A percentile compares a stretch with the other conserved stretches of the same genome.
Conservation (phyloP, 2,888 invertebrate species). For the Oscheius myriophilus region DNA sequence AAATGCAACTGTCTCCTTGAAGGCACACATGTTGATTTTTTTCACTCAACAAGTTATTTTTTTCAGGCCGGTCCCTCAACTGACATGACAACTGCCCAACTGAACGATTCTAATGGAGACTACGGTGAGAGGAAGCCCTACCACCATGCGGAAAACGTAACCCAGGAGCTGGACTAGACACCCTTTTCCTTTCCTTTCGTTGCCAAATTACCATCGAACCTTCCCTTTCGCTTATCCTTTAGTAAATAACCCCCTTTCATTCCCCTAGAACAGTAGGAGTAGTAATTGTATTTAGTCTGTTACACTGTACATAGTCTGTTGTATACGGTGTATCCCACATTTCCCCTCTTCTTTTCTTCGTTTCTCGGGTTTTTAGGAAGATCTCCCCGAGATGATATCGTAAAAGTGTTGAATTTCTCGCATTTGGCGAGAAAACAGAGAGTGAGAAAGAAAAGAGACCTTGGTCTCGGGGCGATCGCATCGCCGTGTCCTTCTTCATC, state of each 20-base stretch:
- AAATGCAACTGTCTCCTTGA: no score
- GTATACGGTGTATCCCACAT: slow-evolving; percentile 20
- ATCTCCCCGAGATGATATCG: neutral
- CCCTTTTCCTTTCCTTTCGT: neutral
- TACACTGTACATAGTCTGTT: neutral
- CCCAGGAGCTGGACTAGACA: slow-evolving; percentile 48
- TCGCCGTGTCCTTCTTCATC: neutral
- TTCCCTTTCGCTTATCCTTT: no score
- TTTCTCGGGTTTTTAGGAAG: slow-evolving; percentile 12
- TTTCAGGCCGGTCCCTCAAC: slow-evolving; percentile 36
- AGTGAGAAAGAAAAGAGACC: slow-evolving; percentile 19
- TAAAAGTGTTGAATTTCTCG: no score
- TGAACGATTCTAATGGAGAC: slow-evolving; percentile 94
- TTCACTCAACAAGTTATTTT: neutral
- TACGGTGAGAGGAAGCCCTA: slow-evolving; percentile 90
- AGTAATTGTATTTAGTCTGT: no score
- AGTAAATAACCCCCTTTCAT: no score
- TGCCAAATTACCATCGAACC: neutral
- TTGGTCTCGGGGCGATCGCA: slow-evolving; percentile 18
- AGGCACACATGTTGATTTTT: no score
- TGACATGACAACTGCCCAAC: slow-evolving; percentile 79
- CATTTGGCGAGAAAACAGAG: no score
- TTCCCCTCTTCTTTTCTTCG: slow-evolving; percentile 5
- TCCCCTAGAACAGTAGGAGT: no score
- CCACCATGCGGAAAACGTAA: slow-evolving; percentile 75